Base-by-base conservation (phyloP, 1,140 invertebrate species). In the Bombus breviceps region DNA sequence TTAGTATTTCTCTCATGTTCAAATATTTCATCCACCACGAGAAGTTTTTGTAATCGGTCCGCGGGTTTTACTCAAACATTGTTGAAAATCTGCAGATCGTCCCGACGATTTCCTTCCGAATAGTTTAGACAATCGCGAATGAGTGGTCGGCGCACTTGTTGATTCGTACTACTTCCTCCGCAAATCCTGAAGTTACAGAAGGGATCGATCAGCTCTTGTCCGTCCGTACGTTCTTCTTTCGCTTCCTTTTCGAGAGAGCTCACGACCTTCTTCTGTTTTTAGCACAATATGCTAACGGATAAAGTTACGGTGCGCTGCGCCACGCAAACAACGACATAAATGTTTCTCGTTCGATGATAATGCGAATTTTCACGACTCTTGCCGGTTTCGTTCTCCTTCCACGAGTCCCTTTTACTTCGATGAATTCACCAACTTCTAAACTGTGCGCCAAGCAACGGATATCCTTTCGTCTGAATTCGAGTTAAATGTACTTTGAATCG, bases 131-230 rank as follows among this genome's bases (percentile, higher is more conserved):
- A 43, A 37, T 57, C 10, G 37, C 3, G 76, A 37, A 71, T 37
- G 47, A 81, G 72, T 34, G 37, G 62, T 53, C 78, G 18, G 64
- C 57, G 22, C 83, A 88, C 87, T 89, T 89, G 88, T 89, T 89
- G 87, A 86, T 89, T 82, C 79, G 39, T 62, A 69, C 73, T 74
- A 77, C 68, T 79, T 82, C 18, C 37, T 68, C 43, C 10, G 22
- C 71, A 64, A 74, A 88, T 78, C 68, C 32, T 22, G 18, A 69
- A 74, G 37, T 82, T 64, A 15, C 47, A 32, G 43, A 43, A 78
- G 32, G 53, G 37, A 89, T 86, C 68, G 72, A 88, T 88, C 74
- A n/a, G 37, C n/a, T 85, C 39, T 43, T 62, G 68, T 43, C 64
- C 62, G 39, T 69, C 66, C 74, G 18, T 18, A 39, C 53, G 71